Evolutionary conservation across 2,888 invertebrate species (phyloP).

Genomic region (Cenopis cana): DNA sequence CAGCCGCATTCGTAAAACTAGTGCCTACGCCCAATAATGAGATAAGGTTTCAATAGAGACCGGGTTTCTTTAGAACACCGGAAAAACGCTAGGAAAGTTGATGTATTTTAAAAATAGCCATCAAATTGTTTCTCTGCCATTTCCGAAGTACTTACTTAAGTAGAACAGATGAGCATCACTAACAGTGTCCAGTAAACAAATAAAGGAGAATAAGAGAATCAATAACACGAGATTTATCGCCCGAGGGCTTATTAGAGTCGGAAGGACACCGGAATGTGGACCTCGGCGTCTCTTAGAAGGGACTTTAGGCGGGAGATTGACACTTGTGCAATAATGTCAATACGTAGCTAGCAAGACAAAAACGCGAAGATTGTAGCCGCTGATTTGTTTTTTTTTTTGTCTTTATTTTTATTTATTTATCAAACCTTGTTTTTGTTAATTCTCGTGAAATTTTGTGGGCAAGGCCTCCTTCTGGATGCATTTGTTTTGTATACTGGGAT

Average conservation of each 20-base stretch:
- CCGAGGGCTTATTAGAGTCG: slow-evolving; percentile 39
- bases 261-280: slow-evolving; percentile 31
- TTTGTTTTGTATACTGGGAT: no score
- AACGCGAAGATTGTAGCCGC: neutral
- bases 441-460: no score
- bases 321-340: neutral
- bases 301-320: neutral
- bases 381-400: neutral
- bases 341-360: neutral
- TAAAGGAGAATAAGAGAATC: slow-evolving; percentile 34
- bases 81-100: no score
- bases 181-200: slow-evolving; percentile 32
- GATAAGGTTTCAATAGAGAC: no score
- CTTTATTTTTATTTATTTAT: no score
- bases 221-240: slow-evolving; percentile 42
- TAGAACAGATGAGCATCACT: neutral
- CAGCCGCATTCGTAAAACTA: no score
- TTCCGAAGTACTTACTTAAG: slow-evolving; percentile 11
- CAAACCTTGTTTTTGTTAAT: no score
- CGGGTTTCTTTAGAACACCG: no score
- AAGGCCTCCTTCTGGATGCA: no score
- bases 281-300: slow-evolving; percentile 6
- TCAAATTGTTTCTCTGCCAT: neutral
- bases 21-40: no score
- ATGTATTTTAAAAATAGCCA: neutral